Evolutionary conservation across 1,140 invertebrate species (phyloP).

Genomic region (Hyposmocoma kahamanoa): DNA sequence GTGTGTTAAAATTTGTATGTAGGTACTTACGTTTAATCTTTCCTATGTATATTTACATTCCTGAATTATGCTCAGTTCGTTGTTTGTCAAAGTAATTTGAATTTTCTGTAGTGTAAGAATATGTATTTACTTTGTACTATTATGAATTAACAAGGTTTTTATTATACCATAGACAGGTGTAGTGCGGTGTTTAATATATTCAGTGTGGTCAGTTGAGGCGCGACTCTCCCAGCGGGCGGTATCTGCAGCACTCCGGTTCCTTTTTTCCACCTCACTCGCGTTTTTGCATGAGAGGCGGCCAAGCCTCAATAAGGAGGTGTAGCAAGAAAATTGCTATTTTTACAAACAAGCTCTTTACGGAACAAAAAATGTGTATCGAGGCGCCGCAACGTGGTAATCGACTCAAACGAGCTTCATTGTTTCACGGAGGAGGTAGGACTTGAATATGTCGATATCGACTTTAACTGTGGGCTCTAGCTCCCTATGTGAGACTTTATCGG

Average conservation of each 20-base stretch:
- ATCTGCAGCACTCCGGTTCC: conserved; percentile 19
- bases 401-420: conserved; percentile 41
- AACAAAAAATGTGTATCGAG: conserved; percentile 29
- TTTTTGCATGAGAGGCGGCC: conserved; percentile 30
- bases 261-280: conserved; percentile 21
- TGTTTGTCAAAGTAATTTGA: no score
- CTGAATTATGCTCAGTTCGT: no score
- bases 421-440: conserved; percentile 29
- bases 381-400: conserved; percentile 31
- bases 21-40: no score
- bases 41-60: no score
- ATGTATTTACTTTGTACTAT: no score
- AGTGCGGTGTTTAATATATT: conserved; percentile 1
- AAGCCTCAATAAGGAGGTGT: conserved; percentile 25
- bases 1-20: no score
- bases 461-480: conserved; percentile 22
- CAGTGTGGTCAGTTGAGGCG: conserved; percentile 11
- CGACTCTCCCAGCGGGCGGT: conserved; percentile 26
- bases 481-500: conserved; percentile 37
- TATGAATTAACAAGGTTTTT: no score
- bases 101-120: no score
- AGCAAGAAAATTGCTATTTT: conserved; percentile 37
- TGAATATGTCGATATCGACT: conserved; percentile 29
- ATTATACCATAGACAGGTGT: conserved; percentile 3
- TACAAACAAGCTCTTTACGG: conserved; percentile 34